Base-by-base conservation (phyloP, 2,888 invertebrate species). In the Lasioglossum marginatum region DNA sequence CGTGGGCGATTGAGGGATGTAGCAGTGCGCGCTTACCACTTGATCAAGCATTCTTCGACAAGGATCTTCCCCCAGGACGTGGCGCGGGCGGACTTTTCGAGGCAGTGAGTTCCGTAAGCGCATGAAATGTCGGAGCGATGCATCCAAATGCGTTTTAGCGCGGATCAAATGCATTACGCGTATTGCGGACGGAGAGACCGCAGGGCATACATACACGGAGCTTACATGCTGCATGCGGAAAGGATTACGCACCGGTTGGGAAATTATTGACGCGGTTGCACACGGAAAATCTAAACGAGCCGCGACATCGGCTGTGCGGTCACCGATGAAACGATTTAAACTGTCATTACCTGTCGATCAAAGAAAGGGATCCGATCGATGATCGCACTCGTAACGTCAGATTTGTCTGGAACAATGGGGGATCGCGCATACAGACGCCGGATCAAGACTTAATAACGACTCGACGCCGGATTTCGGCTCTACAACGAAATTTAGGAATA, bases 321-420 rank as follows among this genome's bases (percentile, higher is more conserved):
- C 91, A 72, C 48, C 85, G 83, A 76, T 77, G 87, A 90, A 92
- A 93, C 90, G 94, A 93, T 94, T 94, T 94, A 94, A 94, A 94
- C 94, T 94, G 94, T 93, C 94, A 94, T 94, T 94, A 94, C 94
- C 94, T 94, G 94, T 94, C 94, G 94, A 95, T 95, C 94, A 94
- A 94, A 94, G 93, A 94, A 94, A 94, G 93, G 92, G 91, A 91
- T 87, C 89, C 92, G 94, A 94, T 94, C 94, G 92, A 94, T 94
- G 93, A 93, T 94, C 93, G 92, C 92, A 91, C 92, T 91, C 91
- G 88, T 92, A 66, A 92, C 92, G 92, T 93, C 93, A 94, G 93
- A 94, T 94, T 94, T 94, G 85, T 90, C 87, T 79, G 89, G 90
- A 93, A 94, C 93, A 94, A 94, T 94, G 87, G 92, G 89, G 77